Conservation (phyloP, 2,888 invertebrate species). For the Acanthacorydalis orientalis region DNA sequence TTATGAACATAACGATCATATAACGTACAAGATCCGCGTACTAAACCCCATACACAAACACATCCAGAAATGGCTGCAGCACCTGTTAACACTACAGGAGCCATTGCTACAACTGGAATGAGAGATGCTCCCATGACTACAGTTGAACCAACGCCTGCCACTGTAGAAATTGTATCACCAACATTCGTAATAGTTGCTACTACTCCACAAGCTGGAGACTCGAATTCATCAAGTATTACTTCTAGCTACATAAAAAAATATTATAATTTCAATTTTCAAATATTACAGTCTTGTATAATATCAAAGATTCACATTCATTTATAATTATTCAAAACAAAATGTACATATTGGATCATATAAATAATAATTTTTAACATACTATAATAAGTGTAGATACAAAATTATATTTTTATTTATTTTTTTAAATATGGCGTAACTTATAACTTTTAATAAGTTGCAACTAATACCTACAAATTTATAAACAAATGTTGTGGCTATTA, state of each 20-base stretch:
- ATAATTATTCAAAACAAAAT: too few relatives aligned
- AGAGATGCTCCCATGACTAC: conserved; percentile 14
- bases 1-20: conserved; percentile 31
- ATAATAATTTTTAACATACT: too few relatives aligned
- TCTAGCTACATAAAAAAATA: neutral
- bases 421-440: too few relatives aligned
- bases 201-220: neutral
- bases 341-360: too few relatives aligned
- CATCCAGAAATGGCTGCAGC: conserved; percentile 32
- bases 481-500: too few relatives aligned
- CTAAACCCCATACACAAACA: conserved; percentile 31
- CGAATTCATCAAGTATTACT: conserved; percentile 27
- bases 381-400: too few relatives aligned
- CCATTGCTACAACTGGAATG: conserved; percentile 14
- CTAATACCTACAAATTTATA: too few relatives aligned
- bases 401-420: too few relatives aligned
- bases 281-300: neutral
- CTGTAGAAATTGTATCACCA: conserved; percentile 13
- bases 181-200: neutral
- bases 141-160: conserved; percentile 19
- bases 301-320: too few relatives aligned
- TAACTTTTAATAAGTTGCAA: too few relatives aligned
- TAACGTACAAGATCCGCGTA: conserved; percentile 21
- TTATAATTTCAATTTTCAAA: too few relatives aligned
- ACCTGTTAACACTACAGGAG: conserved; percentile 11